Evolutionary conservation across 1,140 invertebrate genomes (phyloP).

Genomic region (Orchesella cincta): DNA sequence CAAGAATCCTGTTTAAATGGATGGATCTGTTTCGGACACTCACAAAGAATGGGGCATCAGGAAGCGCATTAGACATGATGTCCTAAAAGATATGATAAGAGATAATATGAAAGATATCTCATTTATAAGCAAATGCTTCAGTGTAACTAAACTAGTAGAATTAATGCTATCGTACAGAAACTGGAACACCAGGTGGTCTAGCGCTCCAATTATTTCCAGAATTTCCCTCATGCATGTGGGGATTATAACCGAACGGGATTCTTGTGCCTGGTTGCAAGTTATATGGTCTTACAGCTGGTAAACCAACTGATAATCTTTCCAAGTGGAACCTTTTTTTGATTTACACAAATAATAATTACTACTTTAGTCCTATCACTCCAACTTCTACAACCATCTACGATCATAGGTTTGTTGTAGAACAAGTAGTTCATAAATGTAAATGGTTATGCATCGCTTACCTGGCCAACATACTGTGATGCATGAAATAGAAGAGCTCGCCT

Average conservation of each 20-base stretch:
- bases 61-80: slow-evolving; percentile 20
- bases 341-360: too few relatives aligned
- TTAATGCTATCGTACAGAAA: not conserved
- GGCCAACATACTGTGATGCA: slow-evolving; percentile 20
- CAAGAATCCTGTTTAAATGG: slow-evolving; percentile 9
- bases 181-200: slow-evolving; percentile 11
- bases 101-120: not conserved
- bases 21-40: slow-evolving; percentile 3
- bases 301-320: slow-evolving; percentile 3
- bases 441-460: slow-evolving; percentile 2
- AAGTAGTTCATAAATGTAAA: not conserved
- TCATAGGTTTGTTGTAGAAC: not conserved
- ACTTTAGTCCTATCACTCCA: too few relatives aligned
- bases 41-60: slow-evolving; percentile 18
- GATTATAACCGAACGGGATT: not conserved
- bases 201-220: slow-evolving; percentile 23
- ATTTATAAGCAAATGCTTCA: not conserved
- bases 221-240: slow-evolving; percentile 27
- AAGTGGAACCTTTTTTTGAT: not conserved
- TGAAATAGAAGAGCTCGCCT: slow-evolving; percentile 28
- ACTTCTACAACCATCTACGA: too few relatives aligned
- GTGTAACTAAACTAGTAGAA: too few relatives aligned
- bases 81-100: slow-evolving; percentile 3
- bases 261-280: slow-evolving; percentile 2
- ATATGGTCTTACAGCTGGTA: slow-evolving; percentile 1